Evolutionary conservation across 2,113 vertebrate species (phyloP).

Genomic region (Myrmecophaga tridactyla): DNA sequence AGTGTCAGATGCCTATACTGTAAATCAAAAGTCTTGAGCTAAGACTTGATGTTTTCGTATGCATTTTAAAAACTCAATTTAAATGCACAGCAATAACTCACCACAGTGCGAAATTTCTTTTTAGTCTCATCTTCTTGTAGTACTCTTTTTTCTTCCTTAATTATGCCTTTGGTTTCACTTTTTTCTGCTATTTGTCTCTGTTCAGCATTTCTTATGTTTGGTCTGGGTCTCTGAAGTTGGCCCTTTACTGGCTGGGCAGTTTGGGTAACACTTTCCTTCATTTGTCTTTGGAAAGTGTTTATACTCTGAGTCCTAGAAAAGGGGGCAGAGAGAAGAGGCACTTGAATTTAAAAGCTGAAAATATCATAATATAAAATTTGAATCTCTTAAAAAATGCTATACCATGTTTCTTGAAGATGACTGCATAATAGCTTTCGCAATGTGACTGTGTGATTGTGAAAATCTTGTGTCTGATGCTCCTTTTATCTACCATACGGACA

Average conservation of each 20-base stretch:
- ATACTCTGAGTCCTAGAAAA: background rate
- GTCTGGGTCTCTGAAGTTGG: constrained; percentile 77
- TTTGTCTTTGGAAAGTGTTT: constrained; percentile 55
- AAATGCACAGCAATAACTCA: constrained; percentile 61
- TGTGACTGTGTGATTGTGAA: too few species aligned
- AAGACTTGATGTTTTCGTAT: background rate
- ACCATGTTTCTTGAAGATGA: too few species aligned
- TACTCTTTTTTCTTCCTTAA: constrained; percentile 26
- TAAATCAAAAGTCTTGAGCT: background rate
- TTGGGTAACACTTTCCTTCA: constrained; percentile 54
- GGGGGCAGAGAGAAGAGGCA: background rate
- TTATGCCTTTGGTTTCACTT: background rate
- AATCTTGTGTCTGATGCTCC: too few species aligned
- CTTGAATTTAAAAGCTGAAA: constrained; percentile 32
- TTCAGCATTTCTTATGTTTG: constrained; percentile 72
- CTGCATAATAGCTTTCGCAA: too few species aligned
- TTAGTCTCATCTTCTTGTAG: constrained; percentile 60
- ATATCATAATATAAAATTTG: constrained; percentile 9
- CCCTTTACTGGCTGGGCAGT: background rate
- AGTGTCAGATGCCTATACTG: background rate
- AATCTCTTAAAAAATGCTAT: constrained; percentile 16
- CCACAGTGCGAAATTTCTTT: background rate
- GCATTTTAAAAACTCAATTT: background rate
- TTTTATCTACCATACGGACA: too few species aligned
- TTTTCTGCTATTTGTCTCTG: constrained; percentile 62